phyloP scores from a whole-genome alignment of 2,888 invertebrate species.

The Cheilosia soror region DNA sequence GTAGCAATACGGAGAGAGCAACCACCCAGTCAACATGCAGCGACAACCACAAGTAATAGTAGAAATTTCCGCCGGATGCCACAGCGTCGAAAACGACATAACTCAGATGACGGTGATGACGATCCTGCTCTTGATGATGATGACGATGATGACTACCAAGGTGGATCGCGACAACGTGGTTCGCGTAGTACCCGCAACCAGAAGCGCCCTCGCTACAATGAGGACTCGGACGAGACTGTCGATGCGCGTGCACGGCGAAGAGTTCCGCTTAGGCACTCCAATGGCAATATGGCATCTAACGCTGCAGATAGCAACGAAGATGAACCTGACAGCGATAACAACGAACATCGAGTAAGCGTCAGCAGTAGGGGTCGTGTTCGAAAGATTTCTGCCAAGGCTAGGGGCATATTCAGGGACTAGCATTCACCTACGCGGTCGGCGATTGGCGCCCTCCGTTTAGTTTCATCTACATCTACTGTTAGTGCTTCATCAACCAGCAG shows the following conservation, averaged over 20 bases:
- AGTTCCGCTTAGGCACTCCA: conserved; percentile 44
- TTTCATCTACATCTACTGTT: conserved; percentile 46
- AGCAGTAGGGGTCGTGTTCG: conserved; percentile 94
- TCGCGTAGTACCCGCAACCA: conserved; percentile 80
- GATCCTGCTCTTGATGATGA: conserved; percentile 78
- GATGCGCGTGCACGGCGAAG: conserved; percentile 64
- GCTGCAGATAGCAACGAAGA: conserved; percentile 68
- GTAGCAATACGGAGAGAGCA: conserved; percentile 77
- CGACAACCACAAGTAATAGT: conserved; percentile 41
- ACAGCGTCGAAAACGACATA: conserved; percentile 63
- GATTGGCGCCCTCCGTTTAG: conserved; percentile 47
- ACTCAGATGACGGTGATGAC: conserved; percentile 75
- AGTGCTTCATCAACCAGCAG: conserved; percentile 44
- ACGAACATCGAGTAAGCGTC: conserved; percentile 85
- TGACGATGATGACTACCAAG: conserved; percentile 80
- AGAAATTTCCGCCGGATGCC: conserved; percentile 69
- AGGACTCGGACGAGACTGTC: conserved; percentile 78
- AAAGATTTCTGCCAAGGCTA: conserved; percentile 91
- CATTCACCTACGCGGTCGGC: conserved; percentile 62
- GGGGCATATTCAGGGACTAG: conserved; percentile 86
- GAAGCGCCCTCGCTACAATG: conserved; percentile 86
- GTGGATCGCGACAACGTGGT: conserved; percentile 77
- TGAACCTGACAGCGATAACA: conserved; percentile 78
- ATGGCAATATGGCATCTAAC: conserved; percentile 44
- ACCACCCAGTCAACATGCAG: conserved; percentile 70